These are phyloP conservation scores for Naso thynnoides DNA, from an alignment of 2,797 vertebrate species.

Conservation along the genomic window DNA sequence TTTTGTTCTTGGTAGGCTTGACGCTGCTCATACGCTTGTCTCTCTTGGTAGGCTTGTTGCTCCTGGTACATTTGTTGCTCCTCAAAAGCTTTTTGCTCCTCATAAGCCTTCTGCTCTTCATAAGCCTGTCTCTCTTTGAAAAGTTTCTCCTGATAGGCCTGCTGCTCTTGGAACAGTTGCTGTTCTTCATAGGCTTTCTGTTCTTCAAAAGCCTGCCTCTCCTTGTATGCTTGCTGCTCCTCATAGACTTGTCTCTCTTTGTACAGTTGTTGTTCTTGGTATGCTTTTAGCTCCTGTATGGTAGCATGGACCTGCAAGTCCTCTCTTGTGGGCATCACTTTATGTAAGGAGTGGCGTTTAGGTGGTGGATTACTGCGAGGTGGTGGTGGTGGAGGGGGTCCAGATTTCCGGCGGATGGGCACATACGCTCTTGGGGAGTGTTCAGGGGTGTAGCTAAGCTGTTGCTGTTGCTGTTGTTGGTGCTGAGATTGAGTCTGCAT, in stretches of 20 bases:
- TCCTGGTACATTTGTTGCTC: conserved; percentile 78
- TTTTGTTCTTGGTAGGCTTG: conserved; percentile 75
- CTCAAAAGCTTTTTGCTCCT: conserved; percentile 73
- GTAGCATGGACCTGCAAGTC: conserved; percentile 80
- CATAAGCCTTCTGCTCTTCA: conserved; percentile 76
- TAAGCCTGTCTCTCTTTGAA: conserved; percentile 78
- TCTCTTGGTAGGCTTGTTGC: conserved; percentile 68
- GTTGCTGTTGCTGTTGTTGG: conserved; percentile 51
- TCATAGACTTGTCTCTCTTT: conserved; percentile 67
- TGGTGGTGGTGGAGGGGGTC: conserved; percentile 85
- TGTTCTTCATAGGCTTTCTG: conserved; percentile 77
- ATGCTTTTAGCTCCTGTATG: conserved; percentile 79
- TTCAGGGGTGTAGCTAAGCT: conserved; percentile 75
- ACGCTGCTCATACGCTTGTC: conserved; percentile 69
- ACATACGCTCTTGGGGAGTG: conserved; percentile 78
- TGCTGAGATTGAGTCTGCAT: conserved; percentile 58
- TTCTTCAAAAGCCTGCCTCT: conserved; percentile 78
- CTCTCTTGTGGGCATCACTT: conserved; percentile 81
- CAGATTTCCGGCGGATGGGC: conserved; percentile 84
- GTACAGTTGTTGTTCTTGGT: conserved; percentile 76
- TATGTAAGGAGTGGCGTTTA: conserved; percentile 86
- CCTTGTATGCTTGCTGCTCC: conserved; percentile 79
- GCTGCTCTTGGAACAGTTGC: conserved; percentile 77
- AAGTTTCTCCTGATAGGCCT: conserved; percentile 72
- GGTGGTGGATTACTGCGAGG: conserved; percentile 83